Base-by-base conservation (phyloP, 2,888 invertebrate species). In the Agonopterix arenella region DNA sequence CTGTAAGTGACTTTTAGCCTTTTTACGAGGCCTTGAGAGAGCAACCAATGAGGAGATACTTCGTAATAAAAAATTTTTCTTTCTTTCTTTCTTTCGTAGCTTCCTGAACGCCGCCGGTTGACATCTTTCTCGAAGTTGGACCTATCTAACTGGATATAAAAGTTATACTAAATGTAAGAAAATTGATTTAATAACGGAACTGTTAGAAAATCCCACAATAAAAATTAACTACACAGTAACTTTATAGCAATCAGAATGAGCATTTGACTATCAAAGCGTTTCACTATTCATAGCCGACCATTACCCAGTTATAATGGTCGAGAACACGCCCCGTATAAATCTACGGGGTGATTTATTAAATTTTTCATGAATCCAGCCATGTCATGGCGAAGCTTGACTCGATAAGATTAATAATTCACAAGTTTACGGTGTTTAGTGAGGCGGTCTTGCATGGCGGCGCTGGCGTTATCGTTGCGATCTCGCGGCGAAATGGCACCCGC, bases 351-450 rank as follows among this genome's bases (percentile, higher is more conserved):
- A 81, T 81, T 84, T 80, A 84, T 85, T 81, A 80, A 79, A 84
- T 81, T 81, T 82, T 85, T 84, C 82, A 85, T 81, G 73, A 78
- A 77, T 68, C 66, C 62, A 70, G 74, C 67, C 78, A 74, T 80
- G 83, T 83, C 74, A 43, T 8, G 42, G 42, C 40, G 52, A 45
- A 28, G 28, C 49, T 68, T 67, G 68, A 66, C 68, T 77, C 82
- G 84, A 85, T 85, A 85, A 83, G 75, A 84, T 88, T 86, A 88
- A 88, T 88, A 84, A 88, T 88, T 86, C 85, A 88, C 84, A 80
- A 83, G 84, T 85, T 86, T 80, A 85, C 85, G 85, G 85, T 79
- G 85, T 80, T 88, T 84, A 85, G 83, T 64, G 72, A 61, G 72
- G 72, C 70, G 69, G 72, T 79, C 81, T 84, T 81, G 85, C 86